Evolutionary conservation across 2,888 invertebrate genomes (phyloP).

Genomic region (Caprella mutica): DNA sequence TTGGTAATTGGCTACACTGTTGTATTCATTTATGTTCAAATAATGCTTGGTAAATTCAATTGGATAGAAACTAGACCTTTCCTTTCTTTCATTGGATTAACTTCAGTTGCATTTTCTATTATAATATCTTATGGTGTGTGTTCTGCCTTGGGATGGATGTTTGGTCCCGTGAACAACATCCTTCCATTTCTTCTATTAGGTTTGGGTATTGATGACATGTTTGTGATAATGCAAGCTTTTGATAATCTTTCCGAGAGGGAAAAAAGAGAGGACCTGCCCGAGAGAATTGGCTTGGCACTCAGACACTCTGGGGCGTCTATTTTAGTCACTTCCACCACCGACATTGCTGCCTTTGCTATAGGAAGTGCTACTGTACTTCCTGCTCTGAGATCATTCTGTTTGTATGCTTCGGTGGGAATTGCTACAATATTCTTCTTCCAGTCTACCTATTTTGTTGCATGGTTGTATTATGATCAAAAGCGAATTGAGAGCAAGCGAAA

Average conservation of each 20-base stretch:
- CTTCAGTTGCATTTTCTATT: slow-evolving; percentile 62
- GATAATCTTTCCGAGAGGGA: slow-evolving; percentile 43
- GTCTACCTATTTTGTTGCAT: slow-evolving; percentile 68
- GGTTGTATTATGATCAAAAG: slow-evolving; percentile 57
- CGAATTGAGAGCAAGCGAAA: slow-evolving; percentile 47
- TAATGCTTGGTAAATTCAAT: slow-evolving; percentile 61
- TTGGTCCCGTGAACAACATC: slow-evolving; percentile 70
- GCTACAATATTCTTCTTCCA: slow-evolving; percentile 63
- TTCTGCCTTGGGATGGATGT: slow-evolving; percentile 57
- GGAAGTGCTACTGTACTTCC: slow-evolving; percentile 69
- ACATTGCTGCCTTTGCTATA: slow-evolving; percentile 64
- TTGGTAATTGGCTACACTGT: slow-evolving; percentile 55
- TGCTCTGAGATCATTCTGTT: slow-evolving; percentile 66
- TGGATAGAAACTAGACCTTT: slow-evolving; percentile 59
- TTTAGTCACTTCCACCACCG: slow-evolving; percentile 69
- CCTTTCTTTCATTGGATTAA: slow-evolving; percentile 55
- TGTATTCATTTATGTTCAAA: slow-evolving; percentile 61
- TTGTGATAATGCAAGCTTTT: slow-evolving; percentile 70
- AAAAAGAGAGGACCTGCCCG: slow-evolving; percentile 45
- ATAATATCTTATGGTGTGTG: slow-evolving; percentile 59
- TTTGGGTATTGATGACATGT: slow-evolving; percentile 69
- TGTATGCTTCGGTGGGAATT: slow-evolving; percentile 66
- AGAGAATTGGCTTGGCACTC: slow-evolving; percentile 56
- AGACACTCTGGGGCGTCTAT: slow-evolving; percentile 73
- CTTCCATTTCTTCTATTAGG: slow-evolving; percentile 71